Evolutionary conservation across 1,140 invertebrate genomes (phyloP).

Genomic region (Cotesia chilonis): DNA sequence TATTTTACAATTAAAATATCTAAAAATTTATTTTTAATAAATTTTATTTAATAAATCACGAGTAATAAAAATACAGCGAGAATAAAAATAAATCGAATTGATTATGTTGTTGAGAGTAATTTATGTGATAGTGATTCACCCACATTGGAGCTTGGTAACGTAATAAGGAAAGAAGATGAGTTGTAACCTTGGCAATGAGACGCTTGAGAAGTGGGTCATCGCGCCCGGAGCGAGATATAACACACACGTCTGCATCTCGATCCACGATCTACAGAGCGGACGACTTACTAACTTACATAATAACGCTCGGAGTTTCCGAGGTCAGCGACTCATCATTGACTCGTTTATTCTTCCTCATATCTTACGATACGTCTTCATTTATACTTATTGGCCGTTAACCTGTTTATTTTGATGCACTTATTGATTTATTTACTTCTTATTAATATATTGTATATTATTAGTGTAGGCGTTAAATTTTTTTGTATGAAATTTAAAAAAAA

Average conservation of each 20-base stretch:
- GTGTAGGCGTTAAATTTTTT: no score
- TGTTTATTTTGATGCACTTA: neutral
- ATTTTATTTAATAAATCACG: no score
- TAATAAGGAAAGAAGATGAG: slow-evolving; percentile 35
- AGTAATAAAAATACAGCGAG: no score
- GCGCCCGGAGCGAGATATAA: slow-evolving; percentile 22
- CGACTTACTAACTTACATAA: slow-evolving; percentile 18
- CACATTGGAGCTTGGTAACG: neutral
- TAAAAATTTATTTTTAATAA: no score
- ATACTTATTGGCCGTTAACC: slow-evolving; percentile 10
- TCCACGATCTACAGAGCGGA: slow-evolving; percentile 30
- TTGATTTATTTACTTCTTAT: no score
- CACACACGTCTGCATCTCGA: slow-evolving; percentile 33
- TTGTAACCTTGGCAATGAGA: slow-evolving; percentile 52
- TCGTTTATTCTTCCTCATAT: neutral
- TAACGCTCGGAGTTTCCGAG: slow-evolving; percentile 27
- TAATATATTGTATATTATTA: no score
- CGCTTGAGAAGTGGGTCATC: slow-evolving; percentile 25
- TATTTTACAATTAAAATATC: neutral
- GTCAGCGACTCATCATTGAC: slow-evolving; percentile 35
- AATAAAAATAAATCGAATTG: no score
- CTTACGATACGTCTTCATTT: slow-evolving; percentile 7
- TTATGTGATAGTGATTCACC: slow-evolving; percentile 11
- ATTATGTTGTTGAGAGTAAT: neutral
- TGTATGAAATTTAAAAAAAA: no score